phyloP scores from a whole-genome alignment of 2,888 invertebrate genomes.

The Coelinius sp. region DNA sequence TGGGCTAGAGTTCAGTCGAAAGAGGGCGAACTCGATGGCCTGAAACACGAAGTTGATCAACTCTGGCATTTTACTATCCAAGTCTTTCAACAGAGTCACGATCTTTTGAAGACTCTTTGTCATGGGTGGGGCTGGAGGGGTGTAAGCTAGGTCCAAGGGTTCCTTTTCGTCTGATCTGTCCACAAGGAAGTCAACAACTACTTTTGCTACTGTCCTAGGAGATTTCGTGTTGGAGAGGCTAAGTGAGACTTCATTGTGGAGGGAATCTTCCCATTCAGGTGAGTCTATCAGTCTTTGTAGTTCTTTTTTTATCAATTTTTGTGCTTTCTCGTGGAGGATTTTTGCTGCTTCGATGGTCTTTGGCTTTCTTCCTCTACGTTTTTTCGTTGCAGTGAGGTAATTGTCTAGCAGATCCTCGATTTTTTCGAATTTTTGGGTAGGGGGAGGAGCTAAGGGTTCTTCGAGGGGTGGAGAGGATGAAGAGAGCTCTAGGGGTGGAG shows the following conservation, averaged over 20 bases:
- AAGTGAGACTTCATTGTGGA: constrained; percentile 52
- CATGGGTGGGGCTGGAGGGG: constrained; percentile 72
- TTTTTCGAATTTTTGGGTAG: background rate
- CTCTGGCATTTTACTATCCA: constrained; percentile 57
- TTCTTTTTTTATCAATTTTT: constrained; percentile 50
- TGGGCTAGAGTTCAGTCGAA: constrained; percentile 46
- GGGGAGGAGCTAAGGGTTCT: background rate
- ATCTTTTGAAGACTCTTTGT: constrained; percentile 69
- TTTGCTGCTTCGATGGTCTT: constrained; percentile 4
- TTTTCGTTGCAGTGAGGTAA: constrained; percentile 10
- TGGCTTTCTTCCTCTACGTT: background rate
- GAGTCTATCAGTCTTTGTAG: constrained; percentile 50
- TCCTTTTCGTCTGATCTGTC: constrained; percentile 51
- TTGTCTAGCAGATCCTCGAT: constrained; percentile 33
- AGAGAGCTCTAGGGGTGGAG: background rate
- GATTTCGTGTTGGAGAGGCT: constrained; percentile 49
- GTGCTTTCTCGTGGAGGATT: constrained; percentile 10
- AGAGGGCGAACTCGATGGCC: constrained; percentile 59
- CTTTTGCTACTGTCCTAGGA: constrained; percentile 56
- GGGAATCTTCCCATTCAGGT: constrained; percentile 53
- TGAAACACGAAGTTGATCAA: constrained; percentile 51
- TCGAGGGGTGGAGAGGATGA: background rate
- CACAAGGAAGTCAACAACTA: constrained; percentile 54
- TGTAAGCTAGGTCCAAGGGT: constrained; percentile 63
- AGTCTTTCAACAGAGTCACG: constrained; percentile 63